Evolutionary conservation across 2,113 vertebrate genomes (phyloP).

Genomic region (Stegostoma tigrinum): DNA sequence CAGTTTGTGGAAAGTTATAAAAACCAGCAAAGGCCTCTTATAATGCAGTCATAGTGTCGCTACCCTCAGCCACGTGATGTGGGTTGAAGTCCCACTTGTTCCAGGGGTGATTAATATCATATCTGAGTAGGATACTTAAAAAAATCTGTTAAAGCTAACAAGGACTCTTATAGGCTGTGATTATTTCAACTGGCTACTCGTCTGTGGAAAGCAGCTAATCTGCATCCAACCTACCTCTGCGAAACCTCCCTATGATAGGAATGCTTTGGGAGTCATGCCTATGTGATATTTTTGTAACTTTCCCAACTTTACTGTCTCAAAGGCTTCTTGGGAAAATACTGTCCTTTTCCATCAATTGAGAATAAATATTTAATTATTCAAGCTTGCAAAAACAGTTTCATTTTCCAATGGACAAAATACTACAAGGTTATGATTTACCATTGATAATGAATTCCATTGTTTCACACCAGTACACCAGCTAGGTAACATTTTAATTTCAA

Average conservation of each 20-base stretch:
- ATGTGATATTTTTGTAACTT: neutral
- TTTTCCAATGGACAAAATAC: neutral
- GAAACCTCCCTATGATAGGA: neutral
- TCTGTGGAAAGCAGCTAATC: neutral
- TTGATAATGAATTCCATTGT: neutral
- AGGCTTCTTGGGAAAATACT: neutral
- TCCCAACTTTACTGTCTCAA: neutral
- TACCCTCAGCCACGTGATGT: no score
- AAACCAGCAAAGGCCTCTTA: no score
- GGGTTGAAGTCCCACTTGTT: no score
- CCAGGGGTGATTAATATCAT: no score
- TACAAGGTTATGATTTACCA: neutral
- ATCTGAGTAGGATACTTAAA: neutral
- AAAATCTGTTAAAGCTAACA: neutral
- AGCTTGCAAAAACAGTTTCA: no score
- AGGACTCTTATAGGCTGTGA: neutral
- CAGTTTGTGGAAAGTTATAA: no score
- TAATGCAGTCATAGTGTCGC: no score
- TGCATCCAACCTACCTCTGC: neutral
- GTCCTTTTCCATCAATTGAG: neutral
- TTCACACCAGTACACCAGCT: neutral
- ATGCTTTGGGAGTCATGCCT: neutral
- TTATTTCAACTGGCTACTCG: neutral
- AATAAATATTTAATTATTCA: neutral
- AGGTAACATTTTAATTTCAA: neutral